Base-by-base conservation (phyloP, 2,797 vertebrate species). In the Pipistrellus nathusii region DNA sequence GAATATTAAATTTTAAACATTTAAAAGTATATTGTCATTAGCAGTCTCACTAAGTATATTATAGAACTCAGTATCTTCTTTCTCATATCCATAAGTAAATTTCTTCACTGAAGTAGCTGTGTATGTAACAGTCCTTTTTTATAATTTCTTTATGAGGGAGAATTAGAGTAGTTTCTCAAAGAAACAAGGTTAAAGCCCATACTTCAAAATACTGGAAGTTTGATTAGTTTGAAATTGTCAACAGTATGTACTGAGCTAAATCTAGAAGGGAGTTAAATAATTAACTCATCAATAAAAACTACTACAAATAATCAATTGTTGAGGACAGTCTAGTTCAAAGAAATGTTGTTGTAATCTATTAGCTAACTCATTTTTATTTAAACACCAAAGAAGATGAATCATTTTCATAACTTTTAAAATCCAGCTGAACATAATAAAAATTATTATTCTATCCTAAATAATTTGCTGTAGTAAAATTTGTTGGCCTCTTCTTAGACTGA, bases 161-260 rank as follows among this genome's bases (percentile, higher is more conserved):
- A 77, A 20, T 87, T 8, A 57, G 14, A 2, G 27, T 10, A 44
- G 2, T 35, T 88, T 73, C 57, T 76, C n/a, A 23, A 87, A 93
- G 38, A 72, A 27, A 64, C 23, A 5, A 17, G 8, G 48, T n/a
- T 84, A 38, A 81, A 68, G 41, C 0, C 4, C 69, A 14, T 30
- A 71, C 10, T 81, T 87, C 57, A 85, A 95, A 95, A 78, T 53
- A 44, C 3, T 57, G 57, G 13, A 85, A 46, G 10, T 44, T 80
- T 66, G 3, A 35, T 91, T 92, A 23, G 13, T 83, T 91, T 94
- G 81, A 96, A 92, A 85, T 78, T 77, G 18, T 35, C n/a, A 44
- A 17, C 32, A 68, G 21, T 69, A 21, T 78, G 66, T 57, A 78
- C 11, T 25, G 41, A 46, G 20, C 20, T 64, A 2, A 82, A 32